phyloP scores from a whole-genome alignment of 1,140 invertebrate genomes.

The Thaumatotibia leucotreta region DNA sequence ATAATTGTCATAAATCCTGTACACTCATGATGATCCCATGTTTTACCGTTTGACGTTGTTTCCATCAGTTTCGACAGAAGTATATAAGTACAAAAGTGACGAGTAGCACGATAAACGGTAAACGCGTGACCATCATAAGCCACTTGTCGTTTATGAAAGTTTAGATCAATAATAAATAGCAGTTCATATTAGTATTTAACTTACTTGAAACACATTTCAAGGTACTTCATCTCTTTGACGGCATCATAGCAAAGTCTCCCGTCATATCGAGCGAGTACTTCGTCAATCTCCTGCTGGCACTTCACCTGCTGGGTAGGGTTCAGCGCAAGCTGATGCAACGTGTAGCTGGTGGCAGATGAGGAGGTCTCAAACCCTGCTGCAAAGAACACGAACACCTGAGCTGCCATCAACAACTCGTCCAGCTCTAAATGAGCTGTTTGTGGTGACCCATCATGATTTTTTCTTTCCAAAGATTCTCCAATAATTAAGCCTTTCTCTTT shows the following conservation, averaged over 20 bases:
- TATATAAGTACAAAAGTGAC: no score
- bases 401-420: slow-evolving; percentile 38
- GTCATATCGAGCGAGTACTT: slow-evolving; percentile 42
- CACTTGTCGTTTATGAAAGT: background rate
- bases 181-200: background rate
- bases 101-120: background rate
- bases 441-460: slow-evolving; percentile 37
- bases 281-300: slow-evolving; percentile 74
- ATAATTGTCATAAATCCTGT: no score
- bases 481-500: slow-evolving; percentile 49
- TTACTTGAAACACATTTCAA: slow-evolving; percentile 45
- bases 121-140: no score
- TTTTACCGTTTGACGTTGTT: no score
- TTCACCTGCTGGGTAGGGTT: slow-evolving; percentile 76
- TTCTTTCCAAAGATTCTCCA: slow-evolving; percentile 55
- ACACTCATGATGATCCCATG: no score
- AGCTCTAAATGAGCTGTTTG: slow-evolving; percentile 28
- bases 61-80: no score
- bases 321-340: slow-evolving; percentile 68
- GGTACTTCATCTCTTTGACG: slow-evolving; percentile 49
- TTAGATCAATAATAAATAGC: background rate
- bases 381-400: slow-evolving; percentile 75
- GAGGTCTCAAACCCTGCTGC: slow-evolving; percentile 74
- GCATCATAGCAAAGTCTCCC: slow-evolving; percentile 52
- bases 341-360: slow-evolving; percentile 68